Evolutionary conservation across 2,797 vertebrate genomes (phyloP).

Genomic region (Melopsittacus undulatus): DNA sequence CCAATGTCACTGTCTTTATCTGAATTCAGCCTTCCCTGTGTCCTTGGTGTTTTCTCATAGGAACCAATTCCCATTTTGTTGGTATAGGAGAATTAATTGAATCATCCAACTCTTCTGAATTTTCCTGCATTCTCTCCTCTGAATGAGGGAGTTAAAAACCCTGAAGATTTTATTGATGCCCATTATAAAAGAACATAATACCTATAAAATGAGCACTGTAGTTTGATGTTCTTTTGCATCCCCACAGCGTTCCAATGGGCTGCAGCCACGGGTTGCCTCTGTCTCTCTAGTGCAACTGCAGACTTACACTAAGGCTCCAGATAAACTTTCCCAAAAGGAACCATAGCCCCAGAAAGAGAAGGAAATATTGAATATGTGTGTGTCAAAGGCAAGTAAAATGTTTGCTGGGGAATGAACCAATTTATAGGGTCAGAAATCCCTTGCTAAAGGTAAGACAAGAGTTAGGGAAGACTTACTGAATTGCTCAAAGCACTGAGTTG

Average conservation of each 20-base stretch:
- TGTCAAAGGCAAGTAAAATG: not conserved
- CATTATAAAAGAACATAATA: not conserved
- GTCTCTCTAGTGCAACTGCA: not conserved
- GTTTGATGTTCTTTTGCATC: not conserved
- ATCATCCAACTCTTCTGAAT: not conserved
- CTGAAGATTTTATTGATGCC: not conserved
- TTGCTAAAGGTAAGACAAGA: not conserved
- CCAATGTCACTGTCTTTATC: not conserved
- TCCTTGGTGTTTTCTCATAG: not conserved
- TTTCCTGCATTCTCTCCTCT: not conserved
- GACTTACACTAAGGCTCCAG: not conserved
- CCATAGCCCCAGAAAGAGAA: not conserved
- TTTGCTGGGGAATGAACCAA: not conserved
- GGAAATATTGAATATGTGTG: not conserved
- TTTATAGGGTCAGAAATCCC: not conserved
- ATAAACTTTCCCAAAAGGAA: not conserved
- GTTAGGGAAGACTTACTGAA: not conserved
- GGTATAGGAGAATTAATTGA: not conserved
- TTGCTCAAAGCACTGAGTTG: not conserved
- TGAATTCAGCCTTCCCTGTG: not conserved
- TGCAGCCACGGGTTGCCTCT: not conserved
- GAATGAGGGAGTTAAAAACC: not conserved
- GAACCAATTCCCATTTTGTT: not conserved
- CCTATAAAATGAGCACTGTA: not conserved
- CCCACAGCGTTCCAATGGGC: not conserved